phyloP scores from a whole-genome alignment of 23 tunicate genomes.

The Styela clava region DNA sequence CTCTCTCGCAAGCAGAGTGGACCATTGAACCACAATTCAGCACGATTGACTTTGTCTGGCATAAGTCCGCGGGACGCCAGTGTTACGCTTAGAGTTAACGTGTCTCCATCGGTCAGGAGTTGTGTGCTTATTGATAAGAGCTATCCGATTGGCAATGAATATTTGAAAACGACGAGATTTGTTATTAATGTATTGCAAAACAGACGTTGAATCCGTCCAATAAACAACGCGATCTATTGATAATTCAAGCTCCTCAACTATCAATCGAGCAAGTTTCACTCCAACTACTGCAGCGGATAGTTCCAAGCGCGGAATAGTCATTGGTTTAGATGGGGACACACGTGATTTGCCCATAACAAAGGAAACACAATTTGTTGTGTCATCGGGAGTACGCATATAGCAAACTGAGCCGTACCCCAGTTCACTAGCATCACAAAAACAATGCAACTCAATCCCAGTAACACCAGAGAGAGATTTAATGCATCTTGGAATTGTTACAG shows the following conservation, averaged over 20 bases:
- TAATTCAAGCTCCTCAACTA: not conserved
- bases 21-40: constrained; percentile 38
- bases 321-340: not conserved
- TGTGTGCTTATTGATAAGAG: too few relatives aligned
- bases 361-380: not conserved
- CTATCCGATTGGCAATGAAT: not conserved
- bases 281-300: not conserved
- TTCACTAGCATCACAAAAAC: not conserved
- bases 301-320: not conserved
- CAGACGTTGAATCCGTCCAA: not conserved
- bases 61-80: constrained; percentile 42
- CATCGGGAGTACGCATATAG: not conserved
- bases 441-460: not conserved
- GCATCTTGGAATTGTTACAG: not conserved
- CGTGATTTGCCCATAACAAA: not conserved
- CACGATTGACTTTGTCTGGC: constrained; percentile 5
- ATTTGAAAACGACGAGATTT: not conserved
- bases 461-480: not conserved
- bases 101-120: constrained; percentile 35
- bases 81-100: constrained; percentile 21
- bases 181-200: not conserved
- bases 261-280: not conserved
- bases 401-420: not conserved
- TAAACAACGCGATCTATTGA: not conserved
- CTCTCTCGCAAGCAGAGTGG: constrained; percentile 4